Base-by-base conservation (phyloP, 2,888 invertebrate species). In the Argyresthia albistria region DNA sequence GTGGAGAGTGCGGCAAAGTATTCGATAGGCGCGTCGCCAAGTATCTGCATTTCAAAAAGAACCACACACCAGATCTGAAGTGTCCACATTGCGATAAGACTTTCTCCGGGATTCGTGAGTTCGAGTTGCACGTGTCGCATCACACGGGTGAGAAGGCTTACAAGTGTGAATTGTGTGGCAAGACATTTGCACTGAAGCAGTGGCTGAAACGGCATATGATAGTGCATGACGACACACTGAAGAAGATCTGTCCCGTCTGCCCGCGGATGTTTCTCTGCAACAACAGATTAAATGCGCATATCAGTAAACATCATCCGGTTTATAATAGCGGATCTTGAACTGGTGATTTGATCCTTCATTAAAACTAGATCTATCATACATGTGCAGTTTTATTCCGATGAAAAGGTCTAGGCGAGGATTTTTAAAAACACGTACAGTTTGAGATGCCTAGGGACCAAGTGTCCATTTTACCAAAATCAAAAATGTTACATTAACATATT, bases 71-170 rank as follows among this genome's bases (percentile, higher is more conserved):
- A n/a, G 50, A 43, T 14, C 16, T 42, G 8, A 43, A 42, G 11
- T 50, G 50, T 11, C 16, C 11, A 11, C n/a, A 16, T 15, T 50
- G 50, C 25, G 42, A 16, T 35, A 42, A n/a, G 16, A 55, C 43
- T 4, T 53, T 50, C 10, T 15, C 50, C 3, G 45, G 46, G 1
- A 52, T 36, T 14, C 25, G 46, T 1, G 53, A 52, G 10, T 43
- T 50, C 16, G 2, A 16, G 7, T 45, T 70, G 2, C 73, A 74
- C 55, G 35, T 12, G 7, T 47, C 12, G 1, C 16, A 16, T 15
- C 58, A 58, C 35, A 55, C 56, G 0, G 54, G 55, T 0, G 55
- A 53, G 25, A 42, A 51, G n/a, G n/a, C 47, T 8, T 53, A 51
- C 50, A 25, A 25, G 16, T 58, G 58, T 39, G 8, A 42, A n/a